Evolutionary conservation across 2,797 vertebrate genomes (phyloP), one percentile per base, ranked within the genome.

Genomic region (Melanotaenia trifasciata): DNA sequence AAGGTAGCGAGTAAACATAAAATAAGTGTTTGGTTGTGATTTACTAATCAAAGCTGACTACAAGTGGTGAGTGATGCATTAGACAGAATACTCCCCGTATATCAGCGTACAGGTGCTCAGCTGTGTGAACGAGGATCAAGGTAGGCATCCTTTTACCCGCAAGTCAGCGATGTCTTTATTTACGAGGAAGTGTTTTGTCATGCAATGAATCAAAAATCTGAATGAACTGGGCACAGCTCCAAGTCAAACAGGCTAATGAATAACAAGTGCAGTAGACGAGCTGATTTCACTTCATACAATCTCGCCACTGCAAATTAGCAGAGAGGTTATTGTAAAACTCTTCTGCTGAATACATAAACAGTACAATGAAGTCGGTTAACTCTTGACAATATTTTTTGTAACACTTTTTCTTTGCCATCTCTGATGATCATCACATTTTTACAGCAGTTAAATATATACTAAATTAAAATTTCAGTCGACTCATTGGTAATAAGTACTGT

Each of bases 201-300:
- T 62, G 83, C 81, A 61, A 30, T 74, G 69, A 88, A 80, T 87
- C 66, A 76, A 65, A 76, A 79, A 70, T 85, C 66, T 84, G 85
- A 91, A 88, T 78, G 75, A 87, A 71, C 63, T 64, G 76, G 89
- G 87, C 86, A 68, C 6, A n/a, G 16, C 51, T 84, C 90, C 90
- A 93, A 91, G 78, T 76, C 78, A 92, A 89, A 86, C 78, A 85
- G 64, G 18, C 71, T 76, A 74, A 88, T 81, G 78, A 90, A 84
- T 82, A 83, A 76, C 66, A 86, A 63, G 62, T 28, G 51, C 70
- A 51, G 78, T 35, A 75, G 71, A 67, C 38, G 64, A 54, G 71
- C 63, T 58, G 81, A 77, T 67, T 87, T 83, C 22, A 70, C 64
- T 76, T 87, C 56, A 80, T 54, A 84, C 79, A 79, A 80, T 78